phyloP scores from a whole-genome alignment of 2,113 vertebrate species.

The Barbus barbus region DNA sequence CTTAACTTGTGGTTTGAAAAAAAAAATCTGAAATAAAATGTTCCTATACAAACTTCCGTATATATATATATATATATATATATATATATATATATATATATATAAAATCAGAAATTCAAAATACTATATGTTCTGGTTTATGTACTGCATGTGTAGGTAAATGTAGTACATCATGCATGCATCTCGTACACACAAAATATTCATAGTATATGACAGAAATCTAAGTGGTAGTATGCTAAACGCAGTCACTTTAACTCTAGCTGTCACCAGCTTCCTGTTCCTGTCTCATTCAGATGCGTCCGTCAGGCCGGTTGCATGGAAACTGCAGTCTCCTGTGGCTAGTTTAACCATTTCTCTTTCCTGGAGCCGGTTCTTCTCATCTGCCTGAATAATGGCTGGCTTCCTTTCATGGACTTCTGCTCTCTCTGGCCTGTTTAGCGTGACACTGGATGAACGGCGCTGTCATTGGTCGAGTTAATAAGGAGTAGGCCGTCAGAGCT shows the following conservation, averaged over 20 bases:
- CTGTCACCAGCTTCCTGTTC: background rate
- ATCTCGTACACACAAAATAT: background rate
- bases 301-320: background rate
- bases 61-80: too few relatives aligned
- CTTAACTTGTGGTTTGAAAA: background rate
- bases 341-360: background rate
- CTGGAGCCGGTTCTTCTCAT: background rate
- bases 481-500: slow-evolving; percentile 29
- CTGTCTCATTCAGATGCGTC: background rate
- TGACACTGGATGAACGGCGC: slow-evolving; percentile 9
- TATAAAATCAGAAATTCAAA: background rate
- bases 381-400: background rate
- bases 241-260: background rate
- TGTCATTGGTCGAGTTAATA: slow-evolving; percentile 40
- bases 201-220: background rate
- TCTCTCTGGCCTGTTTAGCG: background rate
- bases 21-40: too few relatives aligned
- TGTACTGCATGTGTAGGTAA: background rate
- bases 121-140: background rate
- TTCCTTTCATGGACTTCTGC: background rate
- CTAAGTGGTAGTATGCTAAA: background rate
- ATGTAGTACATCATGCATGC: background rate
- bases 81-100: too few relatives aligned
- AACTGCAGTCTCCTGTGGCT: background rate
- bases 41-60: too few relatives aligned